Evolutionary conservation across 2,113 vertebrate genomes (phyloP), one percentile per base, ranked within the genome.

Genomic region (Seriola aureovittata): DNA sequence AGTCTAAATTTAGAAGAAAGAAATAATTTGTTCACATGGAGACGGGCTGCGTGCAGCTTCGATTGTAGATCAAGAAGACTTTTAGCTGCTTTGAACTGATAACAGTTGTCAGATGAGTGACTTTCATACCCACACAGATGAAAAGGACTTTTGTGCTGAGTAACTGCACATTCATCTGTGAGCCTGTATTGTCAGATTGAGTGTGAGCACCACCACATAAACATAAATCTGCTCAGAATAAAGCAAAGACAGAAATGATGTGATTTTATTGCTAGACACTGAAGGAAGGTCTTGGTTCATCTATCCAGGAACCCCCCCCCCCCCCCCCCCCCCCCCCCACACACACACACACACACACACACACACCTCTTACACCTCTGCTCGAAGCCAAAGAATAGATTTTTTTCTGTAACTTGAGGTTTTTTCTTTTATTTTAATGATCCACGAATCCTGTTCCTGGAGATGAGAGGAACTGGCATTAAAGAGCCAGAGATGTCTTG

Each of bases 1-100:
- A 29, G 40, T 85, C 85, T 91, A 88, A 92, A 87, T 91, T 91
- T 90, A 88, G 89, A 66, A 29, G 54, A 84, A 75, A 78, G 44
- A 40, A 50, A 52, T 72, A 12, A 79, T 74, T 84, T 85, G 78
- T 81, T 90, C 72, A 82, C 70, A 74, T 38, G 40, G 29, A 62
- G 75, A 82, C 52, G n/a, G 11, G 19, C 60, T 38, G 32, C n/a
- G 46, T 75, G 34, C 52, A n/a, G 52, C 81, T 62, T 65, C 54
- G 0, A 71, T 57, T 81, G 68, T 12, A 40, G 82, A 85, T 82
- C 46, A 82, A 75, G 44, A 68, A 23, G 5, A 71, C 40, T 71
- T 72, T 71, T 54, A 55, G 68, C 57, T 50, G 5, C 55, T 58
- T 72, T 66, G 34, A 89, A 76, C 54, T 67, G 78, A 80, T 77